Percentiles rank a stretch among this genome's conserved stretches.
phyloP scores from a whole-genome alignment of 2,888 invertebrate genomes.

The Anodontia alba region DNA sequence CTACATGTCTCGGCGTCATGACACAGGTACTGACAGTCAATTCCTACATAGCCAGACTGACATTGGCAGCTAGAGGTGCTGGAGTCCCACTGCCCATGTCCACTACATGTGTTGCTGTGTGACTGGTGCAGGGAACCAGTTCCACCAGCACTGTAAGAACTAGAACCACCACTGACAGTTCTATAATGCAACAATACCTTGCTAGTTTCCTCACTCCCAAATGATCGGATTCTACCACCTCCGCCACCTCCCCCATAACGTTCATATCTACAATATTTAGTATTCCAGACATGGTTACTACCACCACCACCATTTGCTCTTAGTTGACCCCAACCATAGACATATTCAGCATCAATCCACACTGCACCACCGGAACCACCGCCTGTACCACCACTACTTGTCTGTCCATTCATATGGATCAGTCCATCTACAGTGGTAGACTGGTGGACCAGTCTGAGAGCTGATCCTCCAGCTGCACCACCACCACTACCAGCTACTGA shows the following conservation, averaged over 20 bases:
- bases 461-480: conserved; percentile 68
- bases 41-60: conserved; percentile 62
- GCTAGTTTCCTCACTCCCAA: conserved; percentile 58
- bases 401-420: conserved; percentile 58
- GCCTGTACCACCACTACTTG: conserved; percentile 62
- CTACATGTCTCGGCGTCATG: conserved; percentile 56
- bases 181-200: conserved; percentile 63
- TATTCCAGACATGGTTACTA: conserved; percentile 30
- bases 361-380: conserved; percentile 75
- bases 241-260: conserved; percentile 72
- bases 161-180: conserved; percentile 51
- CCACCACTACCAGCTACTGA: conserved; percentile 71
- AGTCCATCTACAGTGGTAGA: conserved; percentile 65
- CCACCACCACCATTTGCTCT: conserved; percentile 63
- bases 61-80: conserved; percentile 58
- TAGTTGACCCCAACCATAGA: conserved; percentile 73
- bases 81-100: conserved; percentile 59
- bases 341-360: conserved; percentile 70
- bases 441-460: conserved; percentile 51
- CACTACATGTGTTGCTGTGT: conserved; percentile 61
- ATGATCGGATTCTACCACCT: conserved; percentile 70
- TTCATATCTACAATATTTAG: conserved; percentile 21
- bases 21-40: conserved; percentile 73
- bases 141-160: conserved; percentile 33
- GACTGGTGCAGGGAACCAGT: conserved; percentile 52